Conservation (phyloP, 2,797 vertebrate genomes). For the Thripadectes ignobilis region DNA sequence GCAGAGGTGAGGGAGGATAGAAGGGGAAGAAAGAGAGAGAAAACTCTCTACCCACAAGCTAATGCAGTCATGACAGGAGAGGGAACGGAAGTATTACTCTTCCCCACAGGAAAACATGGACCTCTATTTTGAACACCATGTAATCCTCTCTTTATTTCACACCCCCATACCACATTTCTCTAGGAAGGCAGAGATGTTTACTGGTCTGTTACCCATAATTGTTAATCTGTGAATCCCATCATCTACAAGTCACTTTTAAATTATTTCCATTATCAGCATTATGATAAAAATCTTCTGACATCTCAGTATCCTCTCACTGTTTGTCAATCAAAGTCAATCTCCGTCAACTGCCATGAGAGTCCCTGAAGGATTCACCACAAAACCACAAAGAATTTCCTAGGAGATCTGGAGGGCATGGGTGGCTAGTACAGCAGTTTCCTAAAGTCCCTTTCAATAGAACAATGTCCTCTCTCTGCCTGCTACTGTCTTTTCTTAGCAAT, state of each 20-base stretch:
- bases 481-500: background rate
- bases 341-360: background rate
- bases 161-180: background rate
- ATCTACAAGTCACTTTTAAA: background rate
- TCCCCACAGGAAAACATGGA: background rate
- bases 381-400: constrained; percentile 12
- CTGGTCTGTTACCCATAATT: background rate
- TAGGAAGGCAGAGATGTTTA: background rate
- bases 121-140: background rate
- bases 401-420: background rate
- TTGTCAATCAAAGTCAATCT: background rate
- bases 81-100: background rate
- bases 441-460: background rate
- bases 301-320: background rate
- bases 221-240: background rate
- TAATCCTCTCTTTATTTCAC: background rate
- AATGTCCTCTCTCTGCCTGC: background rate
- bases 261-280: background rate
- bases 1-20: background rate
- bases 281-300: background rate
- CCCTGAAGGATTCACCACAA: constrained; percentile 2
- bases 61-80: background rate
- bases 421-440: background rate
- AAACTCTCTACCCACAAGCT: background rate
- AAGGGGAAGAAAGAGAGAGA: background rate